phyloP scores from a whole-genome alignment of 2,888 invertebrate species.

The Dynastes maya region DNA sequence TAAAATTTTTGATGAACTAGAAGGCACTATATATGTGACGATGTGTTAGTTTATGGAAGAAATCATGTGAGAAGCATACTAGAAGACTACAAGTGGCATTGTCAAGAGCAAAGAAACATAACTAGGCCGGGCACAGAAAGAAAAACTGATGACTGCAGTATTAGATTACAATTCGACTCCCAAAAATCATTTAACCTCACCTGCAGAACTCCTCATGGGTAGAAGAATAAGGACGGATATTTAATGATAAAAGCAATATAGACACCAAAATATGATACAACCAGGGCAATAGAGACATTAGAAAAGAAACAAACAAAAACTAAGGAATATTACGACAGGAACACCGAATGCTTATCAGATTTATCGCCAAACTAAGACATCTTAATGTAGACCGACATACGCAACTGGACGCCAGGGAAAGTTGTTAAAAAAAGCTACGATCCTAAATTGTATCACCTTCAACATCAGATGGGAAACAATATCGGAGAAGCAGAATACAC shows the following conservation, averaged over 20 bases:
- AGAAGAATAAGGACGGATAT: background rate
- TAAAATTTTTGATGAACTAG: slow-evolving; percentile 2
- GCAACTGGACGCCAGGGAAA: background rate
- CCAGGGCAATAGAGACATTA: background rate
- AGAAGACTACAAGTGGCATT: background rate
- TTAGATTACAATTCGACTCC: background rate
- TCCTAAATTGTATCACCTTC: background rate
- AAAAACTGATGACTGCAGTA: background rate
- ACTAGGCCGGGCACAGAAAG: background rate
- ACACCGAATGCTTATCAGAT: background rate
- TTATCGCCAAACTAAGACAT: background rate
- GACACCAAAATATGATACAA: background rate
- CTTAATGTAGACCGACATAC: background rate
- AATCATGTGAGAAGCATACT: background rate
- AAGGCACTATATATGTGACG: background rate
- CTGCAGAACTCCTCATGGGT: background rate
- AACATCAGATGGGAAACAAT: background rate
- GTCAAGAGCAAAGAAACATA: background rate
- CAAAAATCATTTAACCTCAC: background rate
- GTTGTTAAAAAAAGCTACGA: background rate
- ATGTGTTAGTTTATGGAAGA: background rate
- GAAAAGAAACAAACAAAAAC: slow-evolving; percentile 1
- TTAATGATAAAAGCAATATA: no score
- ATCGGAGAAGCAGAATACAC: background rate
- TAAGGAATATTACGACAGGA: background rate